phyloP scores from a whole-genome alignment of 2,888 invertebrate species.

The Lutraria lutraria region DNA sequence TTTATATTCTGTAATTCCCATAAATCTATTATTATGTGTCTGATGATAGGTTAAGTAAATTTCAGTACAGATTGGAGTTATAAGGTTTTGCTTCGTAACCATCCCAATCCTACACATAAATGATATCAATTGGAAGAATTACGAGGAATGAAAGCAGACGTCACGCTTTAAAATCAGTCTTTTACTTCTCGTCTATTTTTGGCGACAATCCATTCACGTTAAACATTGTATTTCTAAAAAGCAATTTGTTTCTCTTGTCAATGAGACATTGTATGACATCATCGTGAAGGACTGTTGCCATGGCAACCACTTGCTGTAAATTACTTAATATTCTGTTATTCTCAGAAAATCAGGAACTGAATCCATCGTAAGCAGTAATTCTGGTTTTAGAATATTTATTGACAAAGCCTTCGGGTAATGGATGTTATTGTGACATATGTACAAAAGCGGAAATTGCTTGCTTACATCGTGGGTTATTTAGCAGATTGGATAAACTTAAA shows the following conservation, averaged over 20 bases:
- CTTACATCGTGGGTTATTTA: too few relatives aligned
- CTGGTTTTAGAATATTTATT: background rate
- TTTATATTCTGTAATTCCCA: too few relatives aligned
- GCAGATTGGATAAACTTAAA: background rate
- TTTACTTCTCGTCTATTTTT: background rate
- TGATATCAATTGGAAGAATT: background rate
- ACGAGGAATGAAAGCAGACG: constrained; percentile 3
- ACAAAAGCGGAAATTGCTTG: constrained; percentile 2
- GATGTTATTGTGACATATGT: background rate
- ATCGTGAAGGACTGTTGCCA: constrained; percentile 2
- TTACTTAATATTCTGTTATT: constrained; percentile 11
- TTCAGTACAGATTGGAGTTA: too few relatives aligned
- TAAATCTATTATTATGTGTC: too few relatives aligned
- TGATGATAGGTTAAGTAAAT: too few relatives aligned
- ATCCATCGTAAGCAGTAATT: background rate
- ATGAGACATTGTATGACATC: background rate
- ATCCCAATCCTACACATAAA: background rate
- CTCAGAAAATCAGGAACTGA: background rate
- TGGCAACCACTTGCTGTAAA: constrained; percentile 19
- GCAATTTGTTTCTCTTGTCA: constrained; percentile 8
- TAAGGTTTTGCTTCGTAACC: background rate
- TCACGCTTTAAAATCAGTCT: background rate
- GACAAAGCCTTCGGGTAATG: background rate
- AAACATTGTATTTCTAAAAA: background rate
- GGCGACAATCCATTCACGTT: background rate